phyloP scores from a whole-genome alignment of 2,888 invertebrate genomes.

The Aphodius granarius region DNA sequence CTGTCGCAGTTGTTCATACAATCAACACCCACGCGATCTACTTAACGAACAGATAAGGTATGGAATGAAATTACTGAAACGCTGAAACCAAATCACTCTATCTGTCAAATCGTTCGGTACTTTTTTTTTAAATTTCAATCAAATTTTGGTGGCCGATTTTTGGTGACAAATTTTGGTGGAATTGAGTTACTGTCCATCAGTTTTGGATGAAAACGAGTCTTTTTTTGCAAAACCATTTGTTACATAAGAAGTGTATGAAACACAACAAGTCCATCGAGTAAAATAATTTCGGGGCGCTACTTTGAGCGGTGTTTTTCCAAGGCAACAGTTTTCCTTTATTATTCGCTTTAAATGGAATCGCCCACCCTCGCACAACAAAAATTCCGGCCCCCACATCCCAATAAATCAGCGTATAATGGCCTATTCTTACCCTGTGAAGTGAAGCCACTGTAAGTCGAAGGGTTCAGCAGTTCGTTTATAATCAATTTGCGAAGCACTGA shows the following conservation, averaged over 20 bases:
- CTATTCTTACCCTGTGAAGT: background rate
- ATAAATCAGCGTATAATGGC: background rate
- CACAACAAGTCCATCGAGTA: background rate
- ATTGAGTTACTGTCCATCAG: background rate
- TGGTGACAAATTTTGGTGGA: background rate
- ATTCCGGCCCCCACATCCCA: background rate
- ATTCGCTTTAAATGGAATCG: background rate
- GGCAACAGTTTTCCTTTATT: background rate
- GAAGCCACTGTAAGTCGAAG: background rate
- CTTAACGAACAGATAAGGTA: background rate
- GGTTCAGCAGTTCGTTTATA: background rate
- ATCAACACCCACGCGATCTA: background rate
- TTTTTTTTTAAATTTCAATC: no score
- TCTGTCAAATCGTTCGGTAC: background rate
- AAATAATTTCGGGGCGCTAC: background rate
- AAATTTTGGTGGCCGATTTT: background rate
- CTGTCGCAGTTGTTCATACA: background rate
- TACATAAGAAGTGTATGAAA: no score
- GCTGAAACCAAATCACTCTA: background rate
- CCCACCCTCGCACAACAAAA: background rate
- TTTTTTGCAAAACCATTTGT: no score
- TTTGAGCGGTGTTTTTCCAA: background rate
- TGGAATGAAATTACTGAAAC: background rate
- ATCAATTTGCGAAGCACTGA: background rate
- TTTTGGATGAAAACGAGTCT: background rate